Evolutionary conservation across 2,888 invertebrate genomes (phyloP).

Genomic region (Xylota sylvarum): DNA sequence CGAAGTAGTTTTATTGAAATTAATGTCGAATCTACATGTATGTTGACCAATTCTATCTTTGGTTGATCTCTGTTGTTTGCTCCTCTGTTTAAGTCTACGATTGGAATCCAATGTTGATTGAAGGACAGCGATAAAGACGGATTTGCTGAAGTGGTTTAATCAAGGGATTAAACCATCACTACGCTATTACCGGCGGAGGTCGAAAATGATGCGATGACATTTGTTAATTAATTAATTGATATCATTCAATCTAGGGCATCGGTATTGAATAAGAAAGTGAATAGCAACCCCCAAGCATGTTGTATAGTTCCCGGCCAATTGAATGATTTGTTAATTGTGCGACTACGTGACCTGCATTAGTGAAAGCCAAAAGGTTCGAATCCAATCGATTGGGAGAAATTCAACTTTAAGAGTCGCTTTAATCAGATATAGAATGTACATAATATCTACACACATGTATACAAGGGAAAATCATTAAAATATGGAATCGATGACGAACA

Average conservation of each 20-base stretch:
- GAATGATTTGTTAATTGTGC: slow-evolving; percentile 38
- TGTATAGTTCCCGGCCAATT: slow-evolving; percentile 7
- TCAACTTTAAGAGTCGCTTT: neutral
- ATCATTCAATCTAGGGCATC: slow-evolving; percentile 5
- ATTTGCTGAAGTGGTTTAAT: neutral
- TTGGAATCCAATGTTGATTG: neutral
- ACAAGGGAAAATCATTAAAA: too few species aligned
- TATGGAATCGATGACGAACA: too few species aligned
- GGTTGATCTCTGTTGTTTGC: neutral
- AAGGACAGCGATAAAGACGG: neutral
- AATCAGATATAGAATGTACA: neutral
- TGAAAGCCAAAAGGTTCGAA: neutral
- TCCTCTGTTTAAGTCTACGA: neutral
- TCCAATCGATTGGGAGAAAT: neutral
- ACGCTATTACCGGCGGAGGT: neutral
- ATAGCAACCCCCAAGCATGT: neutral
- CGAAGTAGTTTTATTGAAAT: neutral
- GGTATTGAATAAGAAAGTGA: neutral
- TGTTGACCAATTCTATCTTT: neutral
- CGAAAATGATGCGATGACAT: slow-evolving; percentile 6
- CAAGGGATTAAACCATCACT: neutral
- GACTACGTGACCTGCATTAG: slow-evolving; percentile 26
- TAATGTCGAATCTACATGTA: neutral
- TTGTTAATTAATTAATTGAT: neutral
- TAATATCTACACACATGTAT: too few species aligned